Base-by-base conservation (phyloP, 2,888 invertebrate genomes). In the Parnassius glacialis region DNA sequence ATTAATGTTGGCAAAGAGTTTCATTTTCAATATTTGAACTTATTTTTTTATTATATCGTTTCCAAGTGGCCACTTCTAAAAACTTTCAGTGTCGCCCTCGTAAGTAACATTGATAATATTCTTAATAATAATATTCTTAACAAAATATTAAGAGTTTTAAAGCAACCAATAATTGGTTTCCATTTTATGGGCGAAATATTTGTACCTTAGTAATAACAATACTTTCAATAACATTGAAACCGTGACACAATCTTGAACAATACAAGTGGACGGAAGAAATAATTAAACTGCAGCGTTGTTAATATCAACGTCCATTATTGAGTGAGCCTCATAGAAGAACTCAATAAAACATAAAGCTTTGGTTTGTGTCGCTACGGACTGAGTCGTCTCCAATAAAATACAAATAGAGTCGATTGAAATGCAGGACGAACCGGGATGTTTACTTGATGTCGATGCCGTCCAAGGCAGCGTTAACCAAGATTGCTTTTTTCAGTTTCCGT, bases 381-480 rank as follows among this genome's bases (percentile, higher is more conserved):
- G 75, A 76, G 76, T 82, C 80, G 77, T 73, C 75, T 79, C 79
- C 88, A 86, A 89, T 90, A 88, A 89, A 89, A 86, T 84, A 88
- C 87, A 90, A 89, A 88, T 85, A 87, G 80, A 81, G 69, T 74
- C 86, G 85, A 89, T 90, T 88, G 90, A 88, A 90, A 89, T 87
- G 85, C 90, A 88, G 85, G 85, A 84, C 85, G 80, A 80, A 74
- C 75, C 73, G 73, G 74, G 75, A 80, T 86, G 87, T 88, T 88
- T 88, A 84, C 87, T 86, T 80, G 81, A 81, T 80, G 83, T 79
- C 70, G 72, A 70, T 78, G 79, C 75, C 80, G 78, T 75, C 74
- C 78, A 76, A 77, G 76, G 74, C 79, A 80, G 79, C 81, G 79
- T 84, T 86, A 85, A 83, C 84, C 78, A 84, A 85, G 87, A 89